Percentiles rank a stretch among this genome's conserved stretches.
These are phyloP conservation scores for Lissocephala sabroskyi DNA, from an alignment of 2,888 invertebrate species.

Conservation along the genomic window DNA sequence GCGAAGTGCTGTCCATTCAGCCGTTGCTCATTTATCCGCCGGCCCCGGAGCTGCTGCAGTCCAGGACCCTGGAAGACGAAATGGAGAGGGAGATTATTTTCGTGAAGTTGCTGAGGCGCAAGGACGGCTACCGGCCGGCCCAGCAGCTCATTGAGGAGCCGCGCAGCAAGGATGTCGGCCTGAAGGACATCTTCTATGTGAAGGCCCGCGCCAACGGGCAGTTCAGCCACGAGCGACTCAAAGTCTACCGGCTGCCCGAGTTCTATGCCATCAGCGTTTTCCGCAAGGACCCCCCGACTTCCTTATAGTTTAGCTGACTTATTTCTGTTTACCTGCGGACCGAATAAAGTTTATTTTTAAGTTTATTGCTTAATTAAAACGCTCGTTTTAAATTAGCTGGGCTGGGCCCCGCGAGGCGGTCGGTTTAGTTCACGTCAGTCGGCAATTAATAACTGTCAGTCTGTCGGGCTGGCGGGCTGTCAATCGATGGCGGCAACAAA, in stretches of 20 bases:
- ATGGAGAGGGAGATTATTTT: constrained; percentile 56
- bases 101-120: constrained; percentile 54
- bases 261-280: constrained; percentile 67
- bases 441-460: constrained; percentile 58
- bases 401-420: background rate
- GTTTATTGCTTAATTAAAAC: too few relatives aligned
- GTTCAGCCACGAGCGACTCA: constrained; percentile 65
- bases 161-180: constrained; percentile 30
- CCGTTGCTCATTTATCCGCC: constrained; percentile 62
- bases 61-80: constrained; percentile 35
- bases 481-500: constrained; percentile 38
- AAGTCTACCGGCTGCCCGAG: constrained; percentile 63
- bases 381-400: constrained; percentile 8
- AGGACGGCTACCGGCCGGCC: constrained; percentile 55
- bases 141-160: constrained; percentile 30
- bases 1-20: constrained; percentile 59
- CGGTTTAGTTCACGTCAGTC: constrained; percentile 34
- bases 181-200: constrained; percentile 67
- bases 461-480: constrained; percentile 31
- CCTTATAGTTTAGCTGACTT: background rate
- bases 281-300: constrained; percentile 30
- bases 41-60: constrained; percentile 30
- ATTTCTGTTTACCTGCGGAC: constrained; percentile 7
- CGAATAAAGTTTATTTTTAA: too few relatives aligned
- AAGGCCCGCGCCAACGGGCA: constrained; percentile 63